Base-by-base conservation (phyloP, 2,797 vertebrate genomes). In the Brachyrhaphis roseni region DNA sequence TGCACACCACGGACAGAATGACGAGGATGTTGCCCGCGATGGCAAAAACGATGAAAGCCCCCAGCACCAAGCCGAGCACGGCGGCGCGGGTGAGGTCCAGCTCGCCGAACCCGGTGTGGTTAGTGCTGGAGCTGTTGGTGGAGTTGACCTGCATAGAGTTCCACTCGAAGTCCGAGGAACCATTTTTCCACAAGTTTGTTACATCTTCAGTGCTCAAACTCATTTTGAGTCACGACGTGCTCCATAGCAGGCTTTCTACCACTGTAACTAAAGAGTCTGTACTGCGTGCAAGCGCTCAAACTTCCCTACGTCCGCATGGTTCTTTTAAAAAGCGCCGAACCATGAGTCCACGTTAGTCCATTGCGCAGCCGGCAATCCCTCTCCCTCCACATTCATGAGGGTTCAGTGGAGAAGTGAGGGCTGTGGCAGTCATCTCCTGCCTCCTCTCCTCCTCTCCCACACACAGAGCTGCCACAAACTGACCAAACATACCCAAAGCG, bases 11-110 rank as follows among this genome's bases (percentile, higher is more conserved):
- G 20, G 98, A 98, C 72, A 99, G 95, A 90, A 99, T 99, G 73
- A 99, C 98, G 59, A 99, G 91, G 90, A 99, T 98, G 92, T 99
- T 99, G 51, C 98, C 98, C 86, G 97, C 95, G 86, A 99, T 98
- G 78, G 98, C 98, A 74, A 98, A 98, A 71, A 97, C 94, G 91
- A 99, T 98, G 92, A 99, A 99, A 86, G 97, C 96, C 45, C 97
- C 98, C 81, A 99, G 96, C 70, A 98, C 96, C 92, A 99, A 85
- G 73, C 95, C 98, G 90, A 99, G 96, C 39, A 96, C 92, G 91
- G 98, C 93, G 13, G 97, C 98, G 83, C 97, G 95, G 84, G 89
- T 94, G 86, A 97, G 91, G 92, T 96, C 96, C 94, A 97, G 91
- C 64, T 95, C 90, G 86, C 93, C 90, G 73, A 41, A 64, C 81